Evolutionary conservation across 1,140 invertebrate genomes (phyloP), one percentile per base, ranked within the genome.

Genomic region (Trichonephila clavata): DNA sequence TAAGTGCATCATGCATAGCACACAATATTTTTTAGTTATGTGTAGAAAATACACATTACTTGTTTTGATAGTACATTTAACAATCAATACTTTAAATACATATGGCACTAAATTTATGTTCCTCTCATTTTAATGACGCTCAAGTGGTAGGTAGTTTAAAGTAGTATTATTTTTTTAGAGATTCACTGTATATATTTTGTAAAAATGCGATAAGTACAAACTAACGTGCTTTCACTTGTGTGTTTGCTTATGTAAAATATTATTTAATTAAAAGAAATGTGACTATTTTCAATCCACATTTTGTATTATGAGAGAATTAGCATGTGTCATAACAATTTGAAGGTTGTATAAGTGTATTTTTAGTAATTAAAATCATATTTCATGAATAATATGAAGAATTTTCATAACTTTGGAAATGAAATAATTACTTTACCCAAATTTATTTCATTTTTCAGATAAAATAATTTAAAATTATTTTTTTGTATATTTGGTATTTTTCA

Each of bases 201-300:
- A 93, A 80, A 87, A 60, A 77, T 43, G 80, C 81, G 84, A 61
- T 80, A 60, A 93, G 92, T 93, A 93, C 92, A 93, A 93, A 93
- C 92, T 93, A 93, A 88, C 92, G 92, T 93, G 92, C 92, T 93
- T 93, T 93, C 92, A 93, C 90, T 87, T 93, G 81, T 92, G 39
- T n/a, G 20, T 81, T 68, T 93, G 77, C 59, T 57, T 90, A 63
- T 83, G 16, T 83, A 59, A 81, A 14, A 86, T 57, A 65, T 91
- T 83, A 81, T 57, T 61, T 87, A 43, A 87, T 80, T 86, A 10
- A 59, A 80, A 24, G 32, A 86, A 86, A 86, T 86, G 61, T 77
- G 39, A 32, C 16, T 63, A 77, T 16, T 90, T 80, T 60, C 60
- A 89, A 50, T 57, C 27, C 27, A 63, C 59, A 59, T 84, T 83